A percentile compares a stretch with the other conserved stretches of the same genome.
Evolutionary conservation across 1,140 invertebrate species (phyloP).

Genomic region (Ephestia elutella): DNA sequence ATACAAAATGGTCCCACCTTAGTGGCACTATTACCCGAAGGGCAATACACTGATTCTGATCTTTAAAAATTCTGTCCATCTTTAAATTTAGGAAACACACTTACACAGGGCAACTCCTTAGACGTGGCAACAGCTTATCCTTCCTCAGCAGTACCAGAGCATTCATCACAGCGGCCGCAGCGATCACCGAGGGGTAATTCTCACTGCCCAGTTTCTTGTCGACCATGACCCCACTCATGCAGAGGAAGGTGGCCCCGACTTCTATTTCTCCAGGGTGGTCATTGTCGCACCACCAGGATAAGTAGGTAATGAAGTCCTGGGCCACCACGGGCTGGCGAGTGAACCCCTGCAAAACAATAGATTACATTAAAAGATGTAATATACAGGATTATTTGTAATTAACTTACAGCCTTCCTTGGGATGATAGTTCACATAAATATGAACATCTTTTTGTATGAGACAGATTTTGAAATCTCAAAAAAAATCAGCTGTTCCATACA

Average conservation of each 20-base stretch:
- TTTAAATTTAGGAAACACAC: not conserved
- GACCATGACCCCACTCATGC: slow-evolving; percentile 40
- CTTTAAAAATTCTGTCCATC: no score
- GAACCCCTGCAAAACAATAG: slow-evolving; percentile 36
- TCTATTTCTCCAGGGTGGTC: slow-evolving; percentile 34
- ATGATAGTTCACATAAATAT: no score
- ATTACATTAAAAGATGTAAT: not conserved
- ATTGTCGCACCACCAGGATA: slow-evolving; percentile 43
- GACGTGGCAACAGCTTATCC: slow-evolving; percentile 21
- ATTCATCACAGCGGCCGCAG: slow-evolving; percentile 39
- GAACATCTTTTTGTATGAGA: no score
- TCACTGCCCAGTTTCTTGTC: slow-evolving; percentile 32
- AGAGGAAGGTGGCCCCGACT: slow-evolving; percentile 44
- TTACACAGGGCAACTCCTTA: slow-evolving; percentile 25
- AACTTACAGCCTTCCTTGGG: no score
- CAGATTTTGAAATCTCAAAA: no score
- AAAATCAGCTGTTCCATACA: no score
- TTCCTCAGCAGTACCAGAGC: slow-evolving; percentile 39
- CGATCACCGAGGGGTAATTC: slow-evolving; percentile 45
- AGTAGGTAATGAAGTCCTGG: slow-evolving; percentile 48
- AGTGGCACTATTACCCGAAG: no score
- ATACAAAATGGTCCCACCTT: no score
- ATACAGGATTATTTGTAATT: no score
- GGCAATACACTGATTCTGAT: no score
- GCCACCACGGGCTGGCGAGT: slow-evolving; percentile 39